Conservation (phyloP, 2,888 invertebrate genomes). For the Exocentrus adspersus region DNA sequence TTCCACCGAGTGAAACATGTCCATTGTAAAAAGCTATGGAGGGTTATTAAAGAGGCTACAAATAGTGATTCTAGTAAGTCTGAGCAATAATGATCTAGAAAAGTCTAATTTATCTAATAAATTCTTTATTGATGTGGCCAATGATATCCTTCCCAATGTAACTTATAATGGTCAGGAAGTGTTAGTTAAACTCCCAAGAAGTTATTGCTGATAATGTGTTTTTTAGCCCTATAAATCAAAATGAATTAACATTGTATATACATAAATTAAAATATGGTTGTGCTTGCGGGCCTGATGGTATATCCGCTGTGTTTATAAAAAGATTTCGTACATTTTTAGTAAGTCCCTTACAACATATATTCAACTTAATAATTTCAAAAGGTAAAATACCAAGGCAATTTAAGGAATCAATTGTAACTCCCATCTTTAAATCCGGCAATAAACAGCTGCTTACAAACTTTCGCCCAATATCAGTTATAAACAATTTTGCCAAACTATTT, state of each 20-base stretch:
- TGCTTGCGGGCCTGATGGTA: background rate
- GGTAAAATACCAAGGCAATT: background rate
- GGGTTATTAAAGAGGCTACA: no score
- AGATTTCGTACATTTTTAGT: background rate
- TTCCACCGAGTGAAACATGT: no score
- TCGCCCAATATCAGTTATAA: background rate
- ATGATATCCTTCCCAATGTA: background rate
- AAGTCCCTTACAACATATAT: background rate
- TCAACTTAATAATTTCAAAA: background rate
- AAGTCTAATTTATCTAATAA: background rate
- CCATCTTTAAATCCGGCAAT: background rate
- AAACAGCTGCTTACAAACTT: background rate
- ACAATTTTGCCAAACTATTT: background rate
- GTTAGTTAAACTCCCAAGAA: background rate
- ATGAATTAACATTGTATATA: background rate
- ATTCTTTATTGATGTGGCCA: background rate
- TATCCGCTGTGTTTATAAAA: background rate
- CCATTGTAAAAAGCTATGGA: no score
- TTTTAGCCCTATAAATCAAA: no score
- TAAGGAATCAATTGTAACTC: background rate
- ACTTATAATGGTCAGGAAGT: background rate
- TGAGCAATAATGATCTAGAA: no score
- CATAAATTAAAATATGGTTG: background rate
- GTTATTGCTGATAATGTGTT: background rate
- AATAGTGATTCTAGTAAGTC: no score